Base-by-base conservation (phyloP, 2,888 invertebrate genomes). In the Oasisia sp. region DNA sequence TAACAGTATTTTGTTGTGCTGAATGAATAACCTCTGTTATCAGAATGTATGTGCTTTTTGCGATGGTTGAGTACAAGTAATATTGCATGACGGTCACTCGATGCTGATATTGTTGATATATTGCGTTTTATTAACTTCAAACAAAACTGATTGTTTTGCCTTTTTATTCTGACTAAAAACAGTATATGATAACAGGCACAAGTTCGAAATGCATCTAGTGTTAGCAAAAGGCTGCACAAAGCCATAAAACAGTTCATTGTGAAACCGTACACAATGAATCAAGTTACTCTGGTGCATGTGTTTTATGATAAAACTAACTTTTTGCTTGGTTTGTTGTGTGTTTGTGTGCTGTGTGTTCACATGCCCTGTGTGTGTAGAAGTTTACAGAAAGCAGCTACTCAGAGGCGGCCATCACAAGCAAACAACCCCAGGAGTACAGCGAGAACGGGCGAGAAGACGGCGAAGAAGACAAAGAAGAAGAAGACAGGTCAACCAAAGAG, bases 331-430 rank as follows among this genome's bases (percentile, higher is more conserved):
- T 74, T 27, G 7, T 74, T 27, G 7, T 50, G 50, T 50, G 50
- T 50, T 50, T 50, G 50, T 74, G 74, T 19, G 74, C n/a, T n/a
- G 74, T 74, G 74, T 27, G 3, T 74, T 74, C 74, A 74, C 27
- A 74, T 74, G 74, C n/a, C 74, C 74, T 74, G 74, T 74, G 74
- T 74, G 74, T n/a, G 74, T 74, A 74, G 74, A 74, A 74, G 74
- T 74, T 74, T 74, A 74, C 74, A 74, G 74, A 74, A 74, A 74
- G 74, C 27, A 74, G n/a, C 74, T 74, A 27, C 74, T 74, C 74
- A 7, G 74, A 74, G 74, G 27, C 7, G 74, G n/a, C 27, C 74
- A 74, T 74, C 74, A 74, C 74, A 14, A 27, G 5, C 27, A 74
- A 74, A n/a, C 74, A 74, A 7, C 74, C 7, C 2, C 74, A 74